Base-by-base conservation (phyloP, 2,113 vertebrate species). In the Pipa parva region DNA sequence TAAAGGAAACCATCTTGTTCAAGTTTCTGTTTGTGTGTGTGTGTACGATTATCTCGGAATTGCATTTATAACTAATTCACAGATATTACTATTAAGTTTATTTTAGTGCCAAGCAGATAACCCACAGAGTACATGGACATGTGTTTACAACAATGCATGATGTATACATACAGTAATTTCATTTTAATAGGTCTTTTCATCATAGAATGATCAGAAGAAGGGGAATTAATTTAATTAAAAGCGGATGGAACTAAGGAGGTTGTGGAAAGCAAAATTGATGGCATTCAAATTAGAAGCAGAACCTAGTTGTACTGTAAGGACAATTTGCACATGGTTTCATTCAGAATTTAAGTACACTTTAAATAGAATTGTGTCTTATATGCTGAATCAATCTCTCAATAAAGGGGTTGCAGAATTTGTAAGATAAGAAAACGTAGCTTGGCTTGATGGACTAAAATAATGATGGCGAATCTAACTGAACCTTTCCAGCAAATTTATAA, bases 251-350 rank as follows among this genome's bases (percentile, higher is more conserved):
- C 22, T 27, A n/a, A 64, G 36, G 18, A 51, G 24, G 33, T 33
- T 45, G 36, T 26, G 50, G 31, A 5, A 27, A 10, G 20, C 22
- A 2, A 6, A 54, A 28, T 27, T n/a, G n/a, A 27, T 22, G 50
- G 24, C 33, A 61, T 39, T 37, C 18, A 64, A 54, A 64, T 55
- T 42, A 56, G 20, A 64, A 64, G 33, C 49, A 55, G 25, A 29
- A 10, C 21, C 24, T 11, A 4, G n/a, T 61, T 26, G 25, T 20
- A 48, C 45, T 26, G 17, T 13, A 42, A 20, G 49, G 24, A 25
- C 10, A 20, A 61, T 15, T 26, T 28, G 15, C 11, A 9, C 13
- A 54, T 50, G 52, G 31, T 52, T 24, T 26, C 17, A 10, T 15
- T 27, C 2, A 13, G 11, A 7, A 4, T 21, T 50, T 50, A 22